Evolutionary conservation across 2,113 vertebrate genomes (phyloP).

Genomic region (Oenanthe melanoleuca): DNA sequence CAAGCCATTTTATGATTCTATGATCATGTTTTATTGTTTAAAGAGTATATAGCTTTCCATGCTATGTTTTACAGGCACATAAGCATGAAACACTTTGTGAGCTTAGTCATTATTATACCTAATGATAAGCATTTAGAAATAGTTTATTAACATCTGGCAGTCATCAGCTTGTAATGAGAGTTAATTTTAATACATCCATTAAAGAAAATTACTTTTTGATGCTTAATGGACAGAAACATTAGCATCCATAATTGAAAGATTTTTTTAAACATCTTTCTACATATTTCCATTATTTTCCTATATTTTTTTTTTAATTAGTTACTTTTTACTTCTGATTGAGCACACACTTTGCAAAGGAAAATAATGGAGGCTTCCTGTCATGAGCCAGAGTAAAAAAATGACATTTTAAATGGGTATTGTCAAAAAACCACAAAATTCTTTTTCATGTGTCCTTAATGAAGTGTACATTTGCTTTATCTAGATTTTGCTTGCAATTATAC

Average conservation of each 20-base stretch:
- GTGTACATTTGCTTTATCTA: not conserved
- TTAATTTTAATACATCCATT: slow-evolving; percentile 11
- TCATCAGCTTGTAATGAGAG: slow-evolving; percentile 17
- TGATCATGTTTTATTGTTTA: not conserved
- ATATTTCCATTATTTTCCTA: not conserved
- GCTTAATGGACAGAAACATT: slow-evolving; percentile 31
- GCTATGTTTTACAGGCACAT: not conserved
- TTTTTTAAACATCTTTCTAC: not conserved
- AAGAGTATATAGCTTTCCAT: not conserved
- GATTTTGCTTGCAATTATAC: not conserved
- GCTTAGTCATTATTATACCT: not conserved
- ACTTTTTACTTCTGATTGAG: not conserved
- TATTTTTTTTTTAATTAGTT: not conserved
- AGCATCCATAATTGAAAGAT: not conserved
- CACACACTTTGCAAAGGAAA: not conserved
- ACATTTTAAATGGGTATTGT: not conserved
- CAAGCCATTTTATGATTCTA: not conserved
- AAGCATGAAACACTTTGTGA: not conserved
- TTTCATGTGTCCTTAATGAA: not conserved
- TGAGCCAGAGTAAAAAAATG: not conserved
- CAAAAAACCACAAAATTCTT: not conserved
- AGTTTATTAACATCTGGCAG: slow-evolving; percentile 32
- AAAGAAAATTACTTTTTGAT: slow-evolving; percentile 25
- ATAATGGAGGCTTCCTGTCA: not conserved
- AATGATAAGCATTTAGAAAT: slow-evolving; percentile 26